Conservation (phyloP, 2,113 vertebrate species). For the Turdus rufiventris region DNA sequence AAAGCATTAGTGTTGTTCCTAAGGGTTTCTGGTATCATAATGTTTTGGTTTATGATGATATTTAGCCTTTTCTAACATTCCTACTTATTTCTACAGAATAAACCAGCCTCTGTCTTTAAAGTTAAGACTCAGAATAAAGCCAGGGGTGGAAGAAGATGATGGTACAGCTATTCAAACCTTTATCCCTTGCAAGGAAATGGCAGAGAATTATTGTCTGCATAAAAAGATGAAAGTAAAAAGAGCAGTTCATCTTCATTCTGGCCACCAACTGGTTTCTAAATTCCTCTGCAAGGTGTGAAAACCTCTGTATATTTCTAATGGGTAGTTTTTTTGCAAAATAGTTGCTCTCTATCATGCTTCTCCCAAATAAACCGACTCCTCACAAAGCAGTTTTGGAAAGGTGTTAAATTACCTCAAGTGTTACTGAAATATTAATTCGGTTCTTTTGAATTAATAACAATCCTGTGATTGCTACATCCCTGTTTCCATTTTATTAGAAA, state of each 20-base stretch:
- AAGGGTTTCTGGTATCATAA: slow-evolving; percentile 75
- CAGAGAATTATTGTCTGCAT: neutral
- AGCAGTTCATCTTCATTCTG: neutral
- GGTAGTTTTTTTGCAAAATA: neutral
- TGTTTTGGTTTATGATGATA: slow-evolving; percentile 77
- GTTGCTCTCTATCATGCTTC: neutral
- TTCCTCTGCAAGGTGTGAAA: neutral
- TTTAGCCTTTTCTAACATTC: slow-evolving; percentile 69
- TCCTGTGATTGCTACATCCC: neutral
- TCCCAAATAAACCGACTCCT: neutral
- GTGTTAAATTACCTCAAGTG: neutral
- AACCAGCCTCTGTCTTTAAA: slow-evolving; percentile 61
- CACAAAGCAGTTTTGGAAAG: neutral
- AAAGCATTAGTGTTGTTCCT: slow-evolving; percentile 78
- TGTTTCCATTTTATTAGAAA: neutral
- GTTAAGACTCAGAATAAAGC: slow-evolving; percentile 46
- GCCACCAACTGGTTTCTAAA: neutral
- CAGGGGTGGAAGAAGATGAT: neutral
- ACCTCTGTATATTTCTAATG: neutral
- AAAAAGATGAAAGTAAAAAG: neutral
- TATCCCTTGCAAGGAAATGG: neutral
- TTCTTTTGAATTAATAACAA: neutral
- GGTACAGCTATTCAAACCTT: neutral
- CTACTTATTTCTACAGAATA: slow-evolving; percentile 71
- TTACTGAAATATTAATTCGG: neutral